Conservation (phyloP, 1,140 invertebrate genomes). For the Asobara japonica region DNA sequence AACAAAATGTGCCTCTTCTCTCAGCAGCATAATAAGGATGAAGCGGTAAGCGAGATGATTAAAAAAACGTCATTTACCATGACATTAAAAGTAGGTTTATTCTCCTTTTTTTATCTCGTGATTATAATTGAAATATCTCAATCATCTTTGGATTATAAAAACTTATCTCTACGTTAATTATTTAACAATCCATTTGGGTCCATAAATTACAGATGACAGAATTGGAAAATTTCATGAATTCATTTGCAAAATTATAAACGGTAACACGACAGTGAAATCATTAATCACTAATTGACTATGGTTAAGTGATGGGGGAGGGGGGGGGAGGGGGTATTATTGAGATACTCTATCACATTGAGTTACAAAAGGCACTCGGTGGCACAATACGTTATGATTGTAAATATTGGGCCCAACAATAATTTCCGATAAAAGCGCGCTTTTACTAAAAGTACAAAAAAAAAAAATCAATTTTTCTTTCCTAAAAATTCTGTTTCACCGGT, state of each 20-base stretch:
- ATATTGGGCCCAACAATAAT: not conserved
- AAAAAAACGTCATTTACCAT: constrained; percentile 20
- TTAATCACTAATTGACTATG: not conserved
- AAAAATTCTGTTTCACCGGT: too few species aligned
- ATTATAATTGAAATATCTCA: constrained; percentile 29
- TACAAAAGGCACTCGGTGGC: constrained; percentile 10
- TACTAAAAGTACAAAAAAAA: too few species aligned
- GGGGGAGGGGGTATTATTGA: too few species aligned
- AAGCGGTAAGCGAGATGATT: constrained; percentile 31
- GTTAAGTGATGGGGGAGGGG: not conserved
- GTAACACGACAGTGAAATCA: constrained; percentile 7
- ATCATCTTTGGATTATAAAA: constrained; percentile 35
- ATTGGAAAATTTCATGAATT: not conserved
- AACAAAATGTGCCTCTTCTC: not conserved
- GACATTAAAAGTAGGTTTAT: constrained; percentile 40
- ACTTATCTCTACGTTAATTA: constrained; percentile 1
- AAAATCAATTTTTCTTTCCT: too few species aligned
- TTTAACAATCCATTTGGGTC: constrained; percentile 30
- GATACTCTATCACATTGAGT: constrained; percentile 23
- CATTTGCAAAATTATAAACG: not conserved
- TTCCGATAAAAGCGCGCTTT: too few species aligned
- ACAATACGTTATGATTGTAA: not conserved
- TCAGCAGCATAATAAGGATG: not conserved
- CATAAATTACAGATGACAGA: constrained; percentile 5
- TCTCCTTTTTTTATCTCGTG: constrained; percentile 10